Conservation (phyloP, 2,888 invertebrate genomes). For the Myopa tessellatipennis region DNA sequence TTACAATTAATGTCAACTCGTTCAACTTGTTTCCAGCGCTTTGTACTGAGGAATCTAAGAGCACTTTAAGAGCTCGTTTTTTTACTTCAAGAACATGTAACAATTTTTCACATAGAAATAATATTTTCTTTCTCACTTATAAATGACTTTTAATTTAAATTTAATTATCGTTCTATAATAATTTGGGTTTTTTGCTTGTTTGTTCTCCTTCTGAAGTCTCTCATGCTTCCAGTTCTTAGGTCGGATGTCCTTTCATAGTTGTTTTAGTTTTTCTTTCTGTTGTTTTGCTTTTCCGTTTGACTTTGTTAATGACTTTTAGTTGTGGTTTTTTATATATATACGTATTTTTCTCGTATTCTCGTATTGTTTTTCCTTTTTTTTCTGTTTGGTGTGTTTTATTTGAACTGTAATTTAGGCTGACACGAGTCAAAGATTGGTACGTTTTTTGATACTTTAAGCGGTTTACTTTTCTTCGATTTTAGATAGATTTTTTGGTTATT, state of each 20-base stretch:
- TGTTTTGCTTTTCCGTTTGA: conserved; percentile 13
- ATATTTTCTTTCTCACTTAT: too few species aligned
- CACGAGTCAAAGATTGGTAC: conserved; percentile 23
- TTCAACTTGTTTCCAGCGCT: too few species aligned
- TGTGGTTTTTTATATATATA: too few species aligned
- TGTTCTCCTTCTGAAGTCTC: too few species aligned
- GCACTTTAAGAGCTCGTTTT: too few species aligned
- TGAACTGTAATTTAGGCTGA: conserved; percentile 31
- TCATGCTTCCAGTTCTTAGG: background rate
- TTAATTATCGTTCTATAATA: too few species aligned
- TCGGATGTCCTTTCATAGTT: background rate
- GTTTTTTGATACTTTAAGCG: background rate
- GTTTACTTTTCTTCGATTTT: background rate
- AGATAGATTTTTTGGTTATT: background rate
- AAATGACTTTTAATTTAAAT: too few species aligned
- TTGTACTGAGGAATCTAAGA: too few species aligned
- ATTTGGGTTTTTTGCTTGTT: too few species aligned
- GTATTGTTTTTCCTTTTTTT: conserved; percentile 16
- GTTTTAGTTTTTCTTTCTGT: background rate
- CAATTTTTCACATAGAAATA: too few species aligned
- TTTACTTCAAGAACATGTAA: too few species aligned
- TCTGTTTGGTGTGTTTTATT: background rate
- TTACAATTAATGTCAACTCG: conserved; percentile 18
- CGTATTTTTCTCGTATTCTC: background rate
- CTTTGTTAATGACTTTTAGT: conserved; percentile 39